Evolutionary conservation across 2,113 vertebrate genomes (phyloP), one percentile per base, ranked within the genome.

Genomic region (Peromyscus maniculatus): DNA sequence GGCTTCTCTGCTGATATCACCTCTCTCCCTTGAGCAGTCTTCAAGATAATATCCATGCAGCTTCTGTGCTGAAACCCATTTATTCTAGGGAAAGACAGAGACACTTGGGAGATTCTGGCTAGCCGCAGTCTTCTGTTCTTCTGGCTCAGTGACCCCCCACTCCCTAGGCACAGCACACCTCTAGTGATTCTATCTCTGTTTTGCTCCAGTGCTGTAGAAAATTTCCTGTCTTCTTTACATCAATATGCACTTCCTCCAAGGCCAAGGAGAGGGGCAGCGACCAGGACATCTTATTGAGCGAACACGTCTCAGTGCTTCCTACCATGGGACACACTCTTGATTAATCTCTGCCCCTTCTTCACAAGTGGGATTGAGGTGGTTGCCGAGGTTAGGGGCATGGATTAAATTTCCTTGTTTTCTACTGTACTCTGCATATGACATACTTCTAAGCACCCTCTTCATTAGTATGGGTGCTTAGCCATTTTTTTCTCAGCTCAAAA

Each of bases 401-500:
- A 49, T 13, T 9, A 11, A 46, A 86, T 66, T n/a, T 91, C 66
- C 19, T 57, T 83, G 2, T 89, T 90, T 94, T n/a, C 71, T 83
- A 17, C 0, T 86, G 91, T 88, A 19, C 12, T 8, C 57, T 88
- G 7, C 7, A 49, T 24, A 64, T 39, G 55, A 55, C 26, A 59
- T 71, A 31, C n/a, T 24, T 67, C 28, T 55, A 84, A 72, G 28
- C 39, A 90, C 1, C 5, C 17, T 72, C 46, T 82, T 72, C 66
- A 83, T 93, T 82, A 49, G 43, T n/a, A 39, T 83, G 46, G 59
- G 55, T 24, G 33, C 16, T 66, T 82, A 66, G 15, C 10, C 43
- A 36, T 80, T 16, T 78, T 90, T 92, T 66, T 64, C 59, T 95
- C 24, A 59, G 33, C 59, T 31, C 33, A 95, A 94, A 91, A 6